Evolutionary conservation across 2,888 invertebrate species (phyloP), one percentile per base, ranked within the genome.

Genomic region (Drosophila phalerata): DNA sequence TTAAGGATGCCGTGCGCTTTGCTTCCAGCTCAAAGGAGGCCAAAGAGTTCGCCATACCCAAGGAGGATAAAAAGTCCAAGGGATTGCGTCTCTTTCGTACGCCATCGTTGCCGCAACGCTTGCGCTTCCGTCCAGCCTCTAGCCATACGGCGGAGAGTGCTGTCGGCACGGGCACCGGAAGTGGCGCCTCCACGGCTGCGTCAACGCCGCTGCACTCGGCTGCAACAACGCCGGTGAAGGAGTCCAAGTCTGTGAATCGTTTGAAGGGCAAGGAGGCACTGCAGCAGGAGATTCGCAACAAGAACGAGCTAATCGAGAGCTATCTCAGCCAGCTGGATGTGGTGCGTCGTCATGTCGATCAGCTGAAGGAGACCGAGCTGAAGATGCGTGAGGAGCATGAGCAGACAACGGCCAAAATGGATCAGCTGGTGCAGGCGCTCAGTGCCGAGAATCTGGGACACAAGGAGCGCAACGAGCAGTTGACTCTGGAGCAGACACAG

Each of bases 231-330:
- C 92, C 92, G 3, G 88, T 91, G 32, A 92, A 92, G 72, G 91
- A 92, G 69, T 60, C 91, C 53, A 91, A 92, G 58, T 94, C 94
- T 57, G 92, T 91, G 11, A 88, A 82, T 28, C 90, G 91, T 3
- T 77, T 94, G n/a, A 92, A 93, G 75, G 94, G 94, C 65, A 94
- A 94, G 89, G 93, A 92, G 76, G 92, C 92, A 0, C 81, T 93
- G 42, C 90, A 92, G 62, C 93, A 93, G 19, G 94, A 94, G 89
- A 93, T 94, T 69, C 93, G 93, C 69, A 93, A 93, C 73, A 94
- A 94, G 91, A 94, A 93, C 72, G 91, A 92, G 57, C 92, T 92
- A 37, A 93, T 94, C 48, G 92, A 92, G 72, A 94, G 93, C 66
- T 91, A 94, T 62, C 88, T 92, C 0, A 93, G 92, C 52, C 93